A percentile compares a stretch with the other conserved stretches of the same genome.
Evolutionary conservation across 2,113 vertebrate species (phyloP).

Genomic region (Caretta caretta): DNA sequence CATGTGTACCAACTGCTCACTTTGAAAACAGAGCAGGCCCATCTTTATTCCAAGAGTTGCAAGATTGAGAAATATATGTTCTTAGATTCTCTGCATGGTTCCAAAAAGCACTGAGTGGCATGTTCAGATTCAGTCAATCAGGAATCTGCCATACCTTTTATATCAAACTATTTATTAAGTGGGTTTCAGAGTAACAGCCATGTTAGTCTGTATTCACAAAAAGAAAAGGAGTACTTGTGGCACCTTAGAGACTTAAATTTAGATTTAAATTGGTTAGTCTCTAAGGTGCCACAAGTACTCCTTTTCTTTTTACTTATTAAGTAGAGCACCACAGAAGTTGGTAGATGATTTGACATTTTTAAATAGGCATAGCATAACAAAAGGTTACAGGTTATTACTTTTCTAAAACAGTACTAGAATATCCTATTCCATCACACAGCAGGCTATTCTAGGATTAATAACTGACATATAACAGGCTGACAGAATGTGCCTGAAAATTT

Average conservation of each 20-base stretch:
- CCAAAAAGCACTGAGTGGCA: background rate
- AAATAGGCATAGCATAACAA: background rate
- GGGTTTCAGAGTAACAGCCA: too few species aligned
- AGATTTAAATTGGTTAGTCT: too few species aligned
- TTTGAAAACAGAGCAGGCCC: background rate
- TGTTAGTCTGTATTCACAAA: too few species aligned
- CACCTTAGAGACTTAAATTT: too few species aligned
- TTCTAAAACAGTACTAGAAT: background rate
- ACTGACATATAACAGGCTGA: background rate
- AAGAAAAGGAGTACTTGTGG: too few species aligned
- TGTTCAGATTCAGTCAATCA: background rate
- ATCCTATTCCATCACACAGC: background rate
- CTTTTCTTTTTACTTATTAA: background rate
- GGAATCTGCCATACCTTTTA: background rate
- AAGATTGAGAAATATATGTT: background rate
- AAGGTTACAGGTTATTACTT: background rate
- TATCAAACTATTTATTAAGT: background rate
- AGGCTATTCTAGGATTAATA: background rate
- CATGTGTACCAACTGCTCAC: fast-evolving
- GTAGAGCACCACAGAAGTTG: background rate
- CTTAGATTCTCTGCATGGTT: background rate
- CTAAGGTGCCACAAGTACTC: too few species aligned
- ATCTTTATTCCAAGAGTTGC: background rate
- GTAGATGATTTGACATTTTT: constrained; percentile 13
- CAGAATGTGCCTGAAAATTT: background rate